Conservation (phyloP, 2,113 vertebrate species). For the Nycticryphes semicollaris region DNA sequence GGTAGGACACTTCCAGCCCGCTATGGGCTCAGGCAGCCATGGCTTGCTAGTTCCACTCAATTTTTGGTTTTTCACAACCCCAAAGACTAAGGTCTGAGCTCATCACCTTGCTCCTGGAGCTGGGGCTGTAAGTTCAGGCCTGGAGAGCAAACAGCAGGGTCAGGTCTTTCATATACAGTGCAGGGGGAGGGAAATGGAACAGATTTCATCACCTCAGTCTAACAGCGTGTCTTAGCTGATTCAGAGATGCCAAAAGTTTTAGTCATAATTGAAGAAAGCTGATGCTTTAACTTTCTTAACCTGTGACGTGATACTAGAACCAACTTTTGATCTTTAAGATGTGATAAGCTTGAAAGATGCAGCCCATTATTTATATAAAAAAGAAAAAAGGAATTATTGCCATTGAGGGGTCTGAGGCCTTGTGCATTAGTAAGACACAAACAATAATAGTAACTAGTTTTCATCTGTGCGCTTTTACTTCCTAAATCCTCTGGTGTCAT, state of each 20-base stretch:
- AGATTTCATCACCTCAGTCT: neutral
- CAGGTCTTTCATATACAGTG: neutral
- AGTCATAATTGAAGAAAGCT: neutral
- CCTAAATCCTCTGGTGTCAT: neutral
- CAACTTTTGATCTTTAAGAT: neutral
- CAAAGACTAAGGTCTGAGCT: neutral
- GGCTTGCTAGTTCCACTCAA: neutral
- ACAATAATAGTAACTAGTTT: neutral
- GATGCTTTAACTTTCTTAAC: constrained; percentile 26
- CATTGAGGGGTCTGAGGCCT: neutral
- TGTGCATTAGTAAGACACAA: neutral
- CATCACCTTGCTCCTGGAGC: neutral
- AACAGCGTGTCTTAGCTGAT: neutral
- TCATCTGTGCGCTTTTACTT: neutral
- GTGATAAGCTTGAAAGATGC: neutral
- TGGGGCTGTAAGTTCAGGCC: neutral
- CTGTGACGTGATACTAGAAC: neutral
- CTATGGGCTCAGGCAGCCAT: neutral
- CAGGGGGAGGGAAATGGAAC: neutral
- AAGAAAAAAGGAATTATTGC: neutral
- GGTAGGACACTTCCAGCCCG: neutral
- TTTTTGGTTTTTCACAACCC: neutral
- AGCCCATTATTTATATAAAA: neutral
- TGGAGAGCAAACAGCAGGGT: rapidly evolving
- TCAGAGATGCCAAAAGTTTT: constrained; percentile 11